Evolutionary conservation across 2,888 invertebrate genomes (phyloP), one percentile per base, ranked within the genome.

Genomic region (Pseudococcus longispinus): DNA sequence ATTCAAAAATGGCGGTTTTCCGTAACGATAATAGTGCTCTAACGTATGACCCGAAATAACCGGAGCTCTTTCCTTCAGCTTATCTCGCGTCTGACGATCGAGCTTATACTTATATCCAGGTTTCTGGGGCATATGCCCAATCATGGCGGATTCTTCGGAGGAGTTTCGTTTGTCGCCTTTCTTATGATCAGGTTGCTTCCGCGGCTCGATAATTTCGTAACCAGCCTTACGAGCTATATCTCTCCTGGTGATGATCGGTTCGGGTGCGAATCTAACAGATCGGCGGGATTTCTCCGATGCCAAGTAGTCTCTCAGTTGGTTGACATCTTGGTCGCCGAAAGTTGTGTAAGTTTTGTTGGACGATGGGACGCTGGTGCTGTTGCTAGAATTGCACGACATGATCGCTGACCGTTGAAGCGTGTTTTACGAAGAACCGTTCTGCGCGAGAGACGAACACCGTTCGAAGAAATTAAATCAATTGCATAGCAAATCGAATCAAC

Each of bases 21-120:
- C 83, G n/a, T 83, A 83, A 18, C 83, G 83, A 83, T 83, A 83
- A 51, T 55, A 83, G 18, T 83, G 83, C 44, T 83, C 83, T 37
- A 83, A 29, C 83, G 83, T 83, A 11, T 83, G 32, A 2, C 51
- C 83, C n/a, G 83, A 83, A 44, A 83, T 83, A 23, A 83, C n/a
- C 2, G 83, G 83, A 11, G 83, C 18, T n/a, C 83, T 23, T 55
- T 83, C 20, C 5, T 83, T 42, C 4, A 83, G 20, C 55, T 83
- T 83, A 44, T 83, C 23, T 15, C 55, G 13, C 18, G 44, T 55
- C 13, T 46, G n/a, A 51, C 44, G 44, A 44, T 8, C 29, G 23
- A 83, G 55, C 29, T 46, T 51, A 32, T 29, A 83, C 13, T 55
- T 46, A 4, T 20, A 26, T 8, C 9, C 23, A 6, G 83, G 29